Evolutionary conservation across 2,888 invertebrate species (phyloP).

Genomic region (Yponomeuta evonymella): DNA sequence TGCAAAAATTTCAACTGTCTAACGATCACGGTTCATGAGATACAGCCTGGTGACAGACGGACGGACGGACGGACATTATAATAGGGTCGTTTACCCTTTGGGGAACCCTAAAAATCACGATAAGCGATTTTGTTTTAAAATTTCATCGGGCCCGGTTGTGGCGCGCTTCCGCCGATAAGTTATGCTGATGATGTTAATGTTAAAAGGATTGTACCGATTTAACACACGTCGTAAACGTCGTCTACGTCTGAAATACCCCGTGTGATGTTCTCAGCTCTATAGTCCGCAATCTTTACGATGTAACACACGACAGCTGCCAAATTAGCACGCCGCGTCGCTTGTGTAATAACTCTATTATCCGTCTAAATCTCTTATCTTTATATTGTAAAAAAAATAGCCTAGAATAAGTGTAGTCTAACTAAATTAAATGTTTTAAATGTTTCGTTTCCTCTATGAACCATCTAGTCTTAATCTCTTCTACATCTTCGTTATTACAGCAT

Average conservation of each 20-base stretch:
- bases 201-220: not conserved
- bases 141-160: not conserved
- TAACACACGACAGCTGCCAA: not conserved
- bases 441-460: no score
- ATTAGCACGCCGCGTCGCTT: not conserved
- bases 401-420: not conserved
- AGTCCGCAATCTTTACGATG: conserved; percentile 1
- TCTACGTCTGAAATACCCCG: not conserved
- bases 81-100: no score
- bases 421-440: no score
- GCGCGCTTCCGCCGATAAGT: not conserved
- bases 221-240: not conserved
- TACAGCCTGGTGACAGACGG: no score
- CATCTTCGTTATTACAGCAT: not conserved
- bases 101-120: not conserved
- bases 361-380: not conserved
- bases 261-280: not conserved
- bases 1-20: no score
- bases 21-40: no score
- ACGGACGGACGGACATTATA: no score
- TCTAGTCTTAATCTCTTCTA: not conserved
- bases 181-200: not conserved
- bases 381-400: not conserved
- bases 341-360: not conserved
- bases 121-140: not conserved